Percentiles rank a stretch among this genome's conserved stretches.
These are phyloP conservation scores for Pyrrhura leucotis DNA, from an alignment of 2,797 vertebrate species.

Conservation along the genomic window DNA sequence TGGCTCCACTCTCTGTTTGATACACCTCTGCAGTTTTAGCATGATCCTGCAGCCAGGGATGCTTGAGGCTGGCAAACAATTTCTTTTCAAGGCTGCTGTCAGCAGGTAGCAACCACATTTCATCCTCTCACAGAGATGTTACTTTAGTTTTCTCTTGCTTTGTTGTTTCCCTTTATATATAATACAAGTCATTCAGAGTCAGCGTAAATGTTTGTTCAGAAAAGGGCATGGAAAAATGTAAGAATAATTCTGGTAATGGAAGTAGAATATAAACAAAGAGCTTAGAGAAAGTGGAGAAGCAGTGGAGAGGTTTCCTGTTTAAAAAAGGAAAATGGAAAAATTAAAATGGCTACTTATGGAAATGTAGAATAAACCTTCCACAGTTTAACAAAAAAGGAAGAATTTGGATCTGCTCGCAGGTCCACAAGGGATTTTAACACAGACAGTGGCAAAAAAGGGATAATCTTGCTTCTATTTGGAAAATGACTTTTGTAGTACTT, in stretches of 20 bases:
- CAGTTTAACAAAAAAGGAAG: constrained; percentile 6
- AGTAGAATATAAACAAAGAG: constrained; percentile 63
- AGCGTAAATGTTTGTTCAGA: constrained; percentile 58
- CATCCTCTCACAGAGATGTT: not conserved
- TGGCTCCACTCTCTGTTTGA: accelerated
- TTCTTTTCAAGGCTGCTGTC: not conserved
- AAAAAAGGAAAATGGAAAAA: constrained; percentile 66
- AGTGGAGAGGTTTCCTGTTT: constrained; percentile 66
- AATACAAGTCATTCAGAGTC: constrained; percentile 3
- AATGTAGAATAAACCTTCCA: constrained; percentile 51
- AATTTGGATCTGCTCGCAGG: not conserved
- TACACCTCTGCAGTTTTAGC: not conserved
- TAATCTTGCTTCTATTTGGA: not conserved
- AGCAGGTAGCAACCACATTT: not conserved
- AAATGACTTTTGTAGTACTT: not conserved
- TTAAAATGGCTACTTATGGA: constrained; percentile 57
- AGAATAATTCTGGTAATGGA: constrained; percentile 67
- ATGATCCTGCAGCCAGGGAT: not conserved
- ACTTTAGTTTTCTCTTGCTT: constrained; percentile 22
- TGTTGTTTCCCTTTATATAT: constrained; percentile 31
- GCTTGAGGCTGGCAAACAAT: not conserved
- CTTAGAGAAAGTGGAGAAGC: constrained; percentile 63
- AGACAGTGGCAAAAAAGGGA: not conserved
- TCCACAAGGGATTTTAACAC: not conserved
- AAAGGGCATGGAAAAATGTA: constrained; percentile 59